These are phyloP conservation scores for Tragelaphus buxtoni DNA, from an alignment of 2,113 vertebrate genomes.

Conservation along the genomic window DNA sequence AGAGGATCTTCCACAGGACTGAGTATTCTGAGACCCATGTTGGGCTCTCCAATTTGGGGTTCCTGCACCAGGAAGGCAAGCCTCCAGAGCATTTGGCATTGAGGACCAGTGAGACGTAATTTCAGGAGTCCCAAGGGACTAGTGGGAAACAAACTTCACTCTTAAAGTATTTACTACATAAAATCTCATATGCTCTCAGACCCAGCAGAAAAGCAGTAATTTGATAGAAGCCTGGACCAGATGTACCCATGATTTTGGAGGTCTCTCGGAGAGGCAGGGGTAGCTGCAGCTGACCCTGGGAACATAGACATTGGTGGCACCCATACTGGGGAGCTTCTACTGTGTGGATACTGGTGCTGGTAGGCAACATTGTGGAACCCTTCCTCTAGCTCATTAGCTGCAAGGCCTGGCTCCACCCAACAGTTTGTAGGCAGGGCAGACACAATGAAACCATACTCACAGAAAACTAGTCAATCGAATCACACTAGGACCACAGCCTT, in stretches of 20 bases:
- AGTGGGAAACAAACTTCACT: not conserved
- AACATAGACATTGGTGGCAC: not conserved
- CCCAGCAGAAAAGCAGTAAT: not conserved
- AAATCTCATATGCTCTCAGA: not conserved
- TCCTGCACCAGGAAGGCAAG: not conserved
- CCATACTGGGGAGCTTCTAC: not conserved
- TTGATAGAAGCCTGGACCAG: not conserved
- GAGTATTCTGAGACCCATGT: not conserved
- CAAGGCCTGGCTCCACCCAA: not conserved
- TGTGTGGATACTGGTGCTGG: not conserved
- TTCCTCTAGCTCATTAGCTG: not conserved
- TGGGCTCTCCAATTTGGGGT: not conserved
- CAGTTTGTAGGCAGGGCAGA: not conserved
- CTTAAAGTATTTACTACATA: not conserved
- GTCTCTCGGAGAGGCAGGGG: not conserved
- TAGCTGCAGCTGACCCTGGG: not conserved
- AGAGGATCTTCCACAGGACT: not conserved
- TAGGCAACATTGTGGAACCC: not conserved
- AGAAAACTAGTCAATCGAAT: no score
- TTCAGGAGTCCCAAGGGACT: not conserved
- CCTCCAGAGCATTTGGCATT: not conserved
- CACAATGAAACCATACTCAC: no score
- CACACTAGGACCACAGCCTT: no score
- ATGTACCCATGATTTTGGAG: not conserved
- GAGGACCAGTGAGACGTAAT: not conserved